Conservation (phyloP, 2,113 vertebrate species). For the Perca schrenkii region DNA sequence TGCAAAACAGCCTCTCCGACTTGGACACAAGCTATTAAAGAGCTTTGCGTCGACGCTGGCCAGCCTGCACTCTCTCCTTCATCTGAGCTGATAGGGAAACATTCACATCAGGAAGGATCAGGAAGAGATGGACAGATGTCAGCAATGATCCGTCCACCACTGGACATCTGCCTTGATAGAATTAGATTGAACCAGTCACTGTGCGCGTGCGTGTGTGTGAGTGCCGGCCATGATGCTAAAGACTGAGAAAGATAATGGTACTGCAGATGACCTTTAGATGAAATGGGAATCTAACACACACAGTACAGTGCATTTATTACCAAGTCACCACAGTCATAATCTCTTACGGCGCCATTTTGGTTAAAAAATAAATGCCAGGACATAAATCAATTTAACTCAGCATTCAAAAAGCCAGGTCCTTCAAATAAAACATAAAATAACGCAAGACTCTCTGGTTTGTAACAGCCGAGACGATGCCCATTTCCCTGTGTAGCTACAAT, state of each 20-base stretch:
- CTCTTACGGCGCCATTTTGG: constrained; percentile 25
- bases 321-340: constrained; percentile 52
- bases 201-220: constrained; percentile 28
- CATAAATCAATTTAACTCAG: constrained; percentile 40
- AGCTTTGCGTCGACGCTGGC: constrained; percentile 69
- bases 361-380: constrained; percentile 18
- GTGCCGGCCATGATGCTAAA: constrained; percentile 47
- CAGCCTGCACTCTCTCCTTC: constrained; percentile 38
- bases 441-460: constrained; percentile 27
- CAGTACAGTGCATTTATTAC: constrained; percentile 37
- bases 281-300: constrained; percentile 50
- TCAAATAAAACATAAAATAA: constrained; percentile 56
- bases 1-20: constrained; percentile 70
- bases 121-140: constrained; percentile 82
- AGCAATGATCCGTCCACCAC: constrained; percentile 76
- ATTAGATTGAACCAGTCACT: constrained; percentile 64
- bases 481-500: constrained; percentile 50
- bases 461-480: constrained; percentile 26
- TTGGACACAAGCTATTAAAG: constrained; percentile 76
- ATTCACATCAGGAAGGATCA: constrained; percentile 74
- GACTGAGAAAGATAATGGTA: constrained; percentile 64
- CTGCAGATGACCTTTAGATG: constrained; percentile 69
- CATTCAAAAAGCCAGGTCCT: constrained; percentile 35
- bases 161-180: constrained; percentile 77
- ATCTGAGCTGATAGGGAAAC: constrained; percentile 65